Base-by-base conservation (phyloP, 2,888 invertebrate species). In the Machimus atricapillus region DNA sequence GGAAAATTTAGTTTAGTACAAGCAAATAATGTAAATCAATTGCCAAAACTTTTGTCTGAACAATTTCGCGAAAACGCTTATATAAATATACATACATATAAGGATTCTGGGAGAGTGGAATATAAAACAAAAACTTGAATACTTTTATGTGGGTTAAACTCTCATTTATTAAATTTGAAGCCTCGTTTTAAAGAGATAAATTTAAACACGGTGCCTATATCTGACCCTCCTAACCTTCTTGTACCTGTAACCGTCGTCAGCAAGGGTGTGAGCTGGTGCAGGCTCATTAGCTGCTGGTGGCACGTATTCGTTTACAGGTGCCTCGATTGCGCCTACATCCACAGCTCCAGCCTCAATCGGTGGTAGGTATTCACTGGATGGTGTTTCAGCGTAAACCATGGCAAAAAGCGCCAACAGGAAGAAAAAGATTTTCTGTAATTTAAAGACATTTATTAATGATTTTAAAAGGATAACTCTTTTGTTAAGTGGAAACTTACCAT, bases 241-340 rank as follows among this genome's bases (percentile, higher is more conserved):
- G 27, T 86, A 86, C 19, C 52, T 76, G 19, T 86, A 86, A 8
- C 85, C 85, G 4, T 86, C 85, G 7, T 86, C 56, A 46, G 27
- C 74, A 1, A 85, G 31, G 23, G 74, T 19, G 37, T 76, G 76
- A 56, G 56, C 76, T 76, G 76, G 77, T n/a, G 16, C 14, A 27
- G 77, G 76, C 52, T 76, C 85, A 56, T 58, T 66, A 37, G 66
- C 43, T 14, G 27, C 56, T n/a, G 56, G 31, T 14, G 52, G 43
- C n/a, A 85, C 58, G 27, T 85, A 85, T n/a, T 85, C 74, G 74
- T 85, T 85, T 43, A 19, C 16, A 27, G 52, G 52, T 8, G 27
- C 34, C 2, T 56, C 81, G 5, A 81, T 34, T 23, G 14, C 31
- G 16, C 40, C 85, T 19, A 58, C 46, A 6, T 9, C 85, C 9